Conservation (phyloP, 2,888 invertebrate genomes). For the Carpatolechia fugitivella region DNA sequence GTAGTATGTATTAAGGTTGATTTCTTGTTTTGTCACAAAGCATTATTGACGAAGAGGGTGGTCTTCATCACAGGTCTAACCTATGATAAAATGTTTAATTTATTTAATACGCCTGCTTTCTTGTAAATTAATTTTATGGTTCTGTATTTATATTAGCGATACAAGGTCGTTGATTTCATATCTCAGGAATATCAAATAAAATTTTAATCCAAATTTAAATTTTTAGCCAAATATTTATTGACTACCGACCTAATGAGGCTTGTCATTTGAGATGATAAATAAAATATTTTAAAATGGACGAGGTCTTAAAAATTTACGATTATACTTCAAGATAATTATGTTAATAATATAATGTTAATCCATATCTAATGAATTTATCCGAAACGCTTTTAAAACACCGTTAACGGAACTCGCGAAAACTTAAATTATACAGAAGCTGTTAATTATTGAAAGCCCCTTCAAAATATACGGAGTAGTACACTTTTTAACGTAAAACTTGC, state of each 20-base stretch:
- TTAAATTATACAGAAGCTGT: background rate
- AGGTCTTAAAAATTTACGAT: constrained; percentile 18
- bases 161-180: constrained; percentile 1
- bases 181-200: background rate
- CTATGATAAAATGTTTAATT: background rate
- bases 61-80: background rate
- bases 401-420: constrained; percentile 10
- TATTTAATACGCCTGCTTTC: background rate
- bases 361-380: constrained; percentile 15
- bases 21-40: too few relatives aligned
- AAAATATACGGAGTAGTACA: too few relatives aligned
- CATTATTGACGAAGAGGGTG: constrained; percentile 1
- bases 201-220: background rate
- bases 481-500: too few relatives aligned
- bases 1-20: too few relatives aligned
- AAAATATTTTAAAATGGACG: constrained; percentile 11
- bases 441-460: background rate
- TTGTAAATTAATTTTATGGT: constrained; percentile 2
- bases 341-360: constrained; percentile 18
- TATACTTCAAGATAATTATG: constrained; percentile 20
- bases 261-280: constrained; percentile 11
- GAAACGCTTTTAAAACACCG: constrained; percentile 18
- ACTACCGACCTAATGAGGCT: background rate
- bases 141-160: background rate
- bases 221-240: constrained; percentile 8